phyloP scores from a whole-genome alignment of 2,888 invertebrate genomes.

The Eugnorisma glareosa region DNA sequence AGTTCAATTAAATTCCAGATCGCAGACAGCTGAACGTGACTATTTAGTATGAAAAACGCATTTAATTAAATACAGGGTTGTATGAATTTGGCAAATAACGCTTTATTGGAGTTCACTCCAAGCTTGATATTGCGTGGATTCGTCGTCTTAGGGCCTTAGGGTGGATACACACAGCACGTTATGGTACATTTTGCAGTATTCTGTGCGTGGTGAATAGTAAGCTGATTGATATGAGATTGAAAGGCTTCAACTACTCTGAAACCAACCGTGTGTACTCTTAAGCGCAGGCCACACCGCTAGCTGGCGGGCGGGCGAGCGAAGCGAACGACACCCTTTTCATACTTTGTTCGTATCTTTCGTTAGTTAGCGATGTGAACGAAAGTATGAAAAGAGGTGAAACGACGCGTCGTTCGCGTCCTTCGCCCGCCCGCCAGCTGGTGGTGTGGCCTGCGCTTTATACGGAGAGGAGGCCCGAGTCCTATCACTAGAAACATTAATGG shows the following conservation, averaged over 20 bases:
- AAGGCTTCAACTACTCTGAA: neutral
- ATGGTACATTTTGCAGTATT: neutral
- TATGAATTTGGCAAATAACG: slow-evolving; percentile 70
- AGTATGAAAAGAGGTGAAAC: no score
- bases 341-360: no score
- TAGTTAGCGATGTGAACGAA: no score
- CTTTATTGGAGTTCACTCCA: slow-evolving; percentile 65
- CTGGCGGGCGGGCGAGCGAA: no score
- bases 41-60: slow-evolving; percentile 69
- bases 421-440: no score
- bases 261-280: neutral
- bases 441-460: no score
- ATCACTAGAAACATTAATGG: neutral
- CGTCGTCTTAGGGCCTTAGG: slow-evolving; percentile 19
- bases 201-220: neutral
- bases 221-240: neutral
- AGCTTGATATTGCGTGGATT: slow-evolving; percentile 57
- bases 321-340: no score
- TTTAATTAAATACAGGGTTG: slow-evolving; percentile 74
- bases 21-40: slow-evolving; percentile 59
- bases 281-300: no score
- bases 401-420: no score
- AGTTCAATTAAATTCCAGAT: slow-evolving; percentile 61
- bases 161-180: neutral
- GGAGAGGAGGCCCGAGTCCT: neutral